Evolutionary conservation across 2,888 invertebrate genomes (phyloP).

Genomic region (Cephus sareptanus): DNA sequence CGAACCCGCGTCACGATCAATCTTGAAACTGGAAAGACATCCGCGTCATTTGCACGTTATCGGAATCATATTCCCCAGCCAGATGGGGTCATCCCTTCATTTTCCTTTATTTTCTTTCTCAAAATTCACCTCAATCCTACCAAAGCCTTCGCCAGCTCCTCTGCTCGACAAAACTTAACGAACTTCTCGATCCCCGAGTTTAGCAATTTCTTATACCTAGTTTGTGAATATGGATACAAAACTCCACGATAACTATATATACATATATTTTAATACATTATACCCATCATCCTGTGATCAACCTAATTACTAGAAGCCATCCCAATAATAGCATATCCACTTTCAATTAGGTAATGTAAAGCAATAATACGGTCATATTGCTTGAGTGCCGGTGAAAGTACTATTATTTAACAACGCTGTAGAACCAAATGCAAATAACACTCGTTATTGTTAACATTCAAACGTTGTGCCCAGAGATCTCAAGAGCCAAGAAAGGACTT

Average conservation of each 20-base stretch:
- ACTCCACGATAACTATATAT: background rate
- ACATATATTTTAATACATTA: background rate
- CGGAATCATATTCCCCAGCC: conserved; percentile 25
- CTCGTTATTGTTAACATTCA: background rate
- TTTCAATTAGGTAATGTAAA: background rate
- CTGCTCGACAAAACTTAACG: background rate
- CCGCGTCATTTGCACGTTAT: conserved; percentile 42
- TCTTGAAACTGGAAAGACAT: conserved; percentile 34
- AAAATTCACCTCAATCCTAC: background rate
- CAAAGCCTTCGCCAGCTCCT: background rate
- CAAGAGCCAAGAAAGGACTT: background rate
- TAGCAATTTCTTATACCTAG: background rate
- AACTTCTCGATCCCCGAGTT: background rate
- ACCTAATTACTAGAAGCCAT: background rate
- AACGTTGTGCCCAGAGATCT: background rate
- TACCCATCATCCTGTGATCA: background rate
- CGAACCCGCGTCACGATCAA: conserved; percentile 32
- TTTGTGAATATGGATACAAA: background rate
- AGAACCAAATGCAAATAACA: background rate
- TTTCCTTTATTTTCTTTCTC: background rate
- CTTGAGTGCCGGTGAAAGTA: background rate
- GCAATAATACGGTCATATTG: background rate
- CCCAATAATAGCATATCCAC: background rate
- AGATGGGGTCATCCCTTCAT: background rate
- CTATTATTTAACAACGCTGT: background rate